Percentiles rank a stretch among this genome's conserved stretches.
These are phyloP conservation scores for Seriola quinqueradiata DNA, from an alignment of 2,113 vertebrate species.

Conservation along the genomic window DNA sequence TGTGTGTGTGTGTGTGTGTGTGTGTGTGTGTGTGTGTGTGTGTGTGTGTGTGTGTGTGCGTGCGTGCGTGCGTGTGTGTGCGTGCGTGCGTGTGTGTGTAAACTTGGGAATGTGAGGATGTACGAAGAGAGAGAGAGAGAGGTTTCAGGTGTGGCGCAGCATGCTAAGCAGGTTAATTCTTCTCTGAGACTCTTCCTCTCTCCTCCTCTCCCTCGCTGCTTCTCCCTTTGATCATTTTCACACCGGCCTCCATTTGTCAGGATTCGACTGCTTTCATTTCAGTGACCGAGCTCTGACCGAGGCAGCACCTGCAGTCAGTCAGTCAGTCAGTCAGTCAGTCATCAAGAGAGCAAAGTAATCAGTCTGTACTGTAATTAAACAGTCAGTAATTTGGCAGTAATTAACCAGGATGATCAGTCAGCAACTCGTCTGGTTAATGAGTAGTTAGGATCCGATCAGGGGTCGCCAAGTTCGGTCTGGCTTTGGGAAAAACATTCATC, in stretches of 20 bases:
- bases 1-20: neutral
- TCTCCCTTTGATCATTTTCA: constrained; percentile 63
- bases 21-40: neutral
- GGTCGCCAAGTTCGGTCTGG: too few species aligned
- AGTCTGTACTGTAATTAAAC: constrained; percentile 27
- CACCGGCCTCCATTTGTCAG: constrained; percentile 56
- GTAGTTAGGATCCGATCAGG: too few species aligned
- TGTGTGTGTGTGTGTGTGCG: neutral
- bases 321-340: neutral
- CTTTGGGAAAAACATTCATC: too few species aligned
- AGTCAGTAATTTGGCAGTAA: neutral
- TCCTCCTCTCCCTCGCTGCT: neutral
- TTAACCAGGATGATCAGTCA: too few species aligned
- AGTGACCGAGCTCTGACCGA: neutral
- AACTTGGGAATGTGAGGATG: neutral
- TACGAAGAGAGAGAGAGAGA: neutral
- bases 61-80: neutral
- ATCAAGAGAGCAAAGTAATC: constrained; percentile 12
- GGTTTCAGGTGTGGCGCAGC: constrained; percentile 26
- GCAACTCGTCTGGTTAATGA: too few species aligned
- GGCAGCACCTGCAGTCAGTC: constrained; percentile 19
- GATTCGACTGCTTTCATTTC: constrained; percentile 49
- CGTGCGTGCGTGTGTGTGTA: constrained; percentile 1
- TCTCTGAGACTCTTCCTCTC: constrained; percentile 14
- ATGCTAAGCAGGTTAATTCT: constrained; percentile 37